Evolutionary conservation across 2,797 vertebrate genomes (phyloP), one percentile per base, ranked within the genome.

Genomic region (Sebastolobus alascanus): DNA sequence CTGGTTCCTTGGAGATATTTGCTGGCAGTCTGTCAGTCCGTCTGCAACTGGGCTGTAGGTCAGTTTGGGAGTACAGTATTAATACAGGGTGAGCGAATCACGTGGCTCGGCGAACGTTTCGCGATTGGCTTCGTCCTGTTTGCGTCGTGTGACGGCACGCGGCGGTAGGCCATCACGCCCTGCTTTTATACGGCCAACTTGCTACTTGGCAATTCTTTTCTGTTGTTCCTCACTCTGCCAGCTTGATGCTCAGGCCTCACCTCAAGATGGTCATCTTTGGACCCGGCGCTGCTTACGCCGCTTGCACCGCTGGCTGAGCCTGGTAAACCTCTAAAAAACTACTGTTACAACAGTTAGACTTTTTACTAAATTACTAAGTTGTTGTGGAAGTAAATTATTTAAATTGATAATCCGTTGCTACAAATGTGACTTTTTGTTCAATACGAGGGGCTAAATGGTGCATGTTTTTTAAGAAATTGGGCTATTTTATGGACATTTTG

Each of bases 41-140:
- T 92, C 88, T 77, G 84, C 58, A 77, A 87, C 85, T 93, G 89
- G 86, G 85, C 86, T 89, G 85, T 82, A 84, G 86, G 90, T 91
- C 91, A 83, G 90, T 87, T 90, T 93, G 86, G 86, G 90, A 89
- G 89, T 91, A 91, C 79, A 37, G 91, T 95, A 94, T 94, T 94
- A 94, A 95, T 94, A 94, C 84, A 55, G 91, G 71, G 63, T 66
- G 82, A 89, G 85, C 60, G 12, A 60, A 90, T 91, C 95, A 96
- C 94, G 93, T 96, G 95, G 84, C 50, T 79, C 72, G 9, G 74
- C 80, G 31, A 90, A 93, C 90, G 82, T 92, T 94, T 90, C 77
- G 86, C 94, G 88, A 95, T 96, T 96, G 95, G 95, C 92, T 92
- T 92, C n/a, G 77, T 87, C 76, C 69, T 80, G 77, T 91, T 91